These are phyloP conservation scores for Bubalus kerabau DNA, from an alignment of 2,113 vertebrate genomes.

Conservation along the genomic window DNA sequence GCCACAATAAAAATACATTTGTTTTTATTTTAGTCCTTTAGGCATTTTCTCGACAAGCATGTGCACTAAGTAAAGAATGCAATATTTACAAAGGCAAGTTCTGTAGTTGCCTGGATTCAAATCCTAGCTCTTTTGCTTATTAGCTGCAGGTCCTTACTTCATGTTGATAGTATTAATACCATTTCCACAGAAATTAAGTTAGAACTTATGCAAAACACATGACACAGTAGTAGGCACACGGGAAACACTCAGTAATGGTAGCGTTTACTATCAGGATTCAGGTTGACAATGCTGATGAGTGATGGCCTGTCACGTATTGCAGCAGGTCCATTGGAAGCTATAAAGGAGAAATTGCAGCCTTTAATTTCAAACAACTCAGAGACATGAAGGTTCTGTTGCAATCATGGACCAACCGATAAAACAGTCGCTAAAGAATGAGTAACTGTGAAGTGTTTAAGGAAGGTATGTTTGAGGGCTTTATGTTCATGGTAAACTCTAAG, in stretches of 20 bases:
- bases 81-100: not conserved
- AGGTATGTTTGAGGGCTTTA: not conserved
- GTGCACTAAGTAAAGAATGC: not conserved
- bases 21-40: not conserved
- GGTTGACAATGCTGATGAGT: not conserved
- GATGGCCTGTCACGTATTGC: not conserved
- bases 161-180: not conserved
- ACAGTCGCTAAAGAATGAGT: not conserved
- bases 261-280: not conserved
- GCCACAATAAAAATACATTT: not conserved
- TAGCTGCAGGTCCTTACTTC: not conserved
- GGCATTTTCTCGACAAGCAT: not conserved
- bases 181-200: not conserved
- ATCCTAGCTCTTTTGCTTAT: not conserved
- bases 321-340: not conserved
- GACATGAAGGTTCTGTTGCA: not conserved
- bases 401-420: not conserved
- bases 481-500: not conserved
- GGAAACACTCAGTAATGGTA: not conserved
- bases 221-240: not conserved
- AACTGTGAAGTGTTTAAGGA: not conserved
- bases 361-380: constrained; percentile 32
- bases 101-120: not conserved
- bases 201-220: not conserved
- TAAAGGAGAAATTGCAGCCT: not conserved